These are phyloP conservation scores for Trematocara variabile DNA, from an alignment of 2,113 vertebrate genomes.

Conservation along the genomic window DNA sequence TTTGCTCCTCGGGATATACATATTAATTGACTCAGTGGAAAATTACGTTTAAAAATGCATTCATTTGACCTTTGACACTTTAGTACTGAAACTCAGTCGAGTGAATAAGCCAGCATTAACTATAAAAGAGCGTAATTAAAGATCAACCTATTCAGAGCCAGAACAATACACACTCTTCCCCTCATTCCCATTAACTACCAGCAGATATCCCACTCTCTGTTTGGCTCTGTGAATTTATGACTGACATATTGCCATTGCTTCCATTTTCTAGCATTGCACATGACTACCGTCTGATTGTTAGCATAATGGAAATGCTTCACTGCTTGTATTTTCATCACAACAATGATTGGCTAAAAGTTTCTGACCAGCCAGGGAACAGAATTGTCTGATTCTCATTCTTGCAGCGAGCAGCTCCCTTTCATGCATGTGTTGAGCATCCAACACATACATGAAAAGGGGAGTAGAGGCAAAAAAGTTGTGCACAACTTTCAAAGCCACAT, in stretches of 20 bases:
- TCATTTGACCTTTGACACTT: background rate
- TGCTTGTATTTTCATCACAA: background rate
- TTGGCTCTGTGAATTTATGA: background rate
- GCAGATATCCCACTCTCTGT: background rate
- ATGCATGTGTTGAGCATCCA: background rate
- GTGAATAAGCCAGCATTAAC: background rate
- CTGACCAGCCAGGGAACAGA: background rate
- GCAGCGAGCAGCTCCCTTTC: background rate
- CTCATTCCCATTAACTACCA: slow-evolving; percentile 9
- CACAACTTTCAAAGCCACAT: background rate
- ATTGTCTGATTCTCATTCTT: background rate
- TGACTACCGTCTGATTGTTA: background rate
- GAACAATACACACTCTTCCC: background rate
- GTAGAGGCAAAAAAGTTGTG: background rate
- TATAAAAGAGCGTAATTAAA: background rate
- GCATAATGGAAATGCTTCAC: background rate
- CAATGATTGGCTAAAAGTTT: background rate
- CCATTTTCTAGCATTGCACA: background rate
- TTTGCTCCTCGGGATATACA: background rate
- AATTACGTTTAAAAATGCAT: background rate
- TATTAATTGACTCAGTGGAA: background rate
- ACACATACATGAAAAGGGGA: no score
- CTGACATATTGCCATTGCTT: background rate
- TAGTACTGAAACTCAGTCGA: background rate
- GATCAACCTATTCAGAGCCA: background rate